Percentiles rank a stretch among this genome's conserved stretches.
Evolutionary conservation across 2,797 vertebrate genomes (phyloP).

Genomic region (Cygnus olor): DNA sequence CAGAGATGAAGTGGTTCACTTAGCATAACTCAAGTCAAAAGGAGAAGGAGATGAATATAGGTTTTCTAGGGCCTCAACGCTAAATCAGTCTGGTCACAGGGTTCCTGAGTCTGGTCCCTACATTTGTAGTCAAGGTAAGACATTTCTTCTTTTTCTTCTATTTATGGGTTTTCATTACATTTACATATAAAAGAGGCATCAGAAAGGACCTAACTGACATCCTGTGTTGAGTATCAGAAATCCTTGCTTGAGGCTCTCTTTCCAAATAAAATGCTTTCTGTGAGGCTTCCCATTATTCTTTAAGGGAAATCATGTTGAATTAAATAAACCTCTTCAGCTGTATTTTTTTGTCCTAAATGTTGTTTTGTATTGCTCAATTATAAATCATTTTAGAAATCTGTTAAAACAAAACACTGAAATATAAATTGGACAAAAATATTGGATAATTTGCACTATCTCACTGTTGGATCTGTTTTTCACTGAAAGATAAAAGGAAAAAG

Average conservation of each 20-base stretch:
- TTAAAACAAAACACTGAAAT: not conserved
- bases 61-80: not conserved
- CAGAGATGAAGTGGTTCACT: not conserved
- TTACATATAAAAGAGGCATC: not conserved
- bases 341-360: not conserved
- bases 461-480: conserved; percentile 13
- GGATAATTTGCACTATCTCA: conserved; percentile 12
- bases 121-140: not conserved
- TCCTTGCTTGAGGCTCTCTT: not conserved
- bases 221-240: not conserved
- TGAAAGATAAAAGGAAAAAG: conserved; percentile 34
- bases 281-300: not conserved
- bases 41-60: not conserved
- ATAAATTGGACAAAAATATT: not conserved
- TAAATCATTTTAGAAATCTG: not conserved
- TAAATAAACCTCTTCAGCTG: not conserved
- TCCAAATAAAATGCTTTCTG: conserved; percentile 14
- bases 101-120: not conserved
- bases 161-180: not conserved
- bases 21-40: not conserved
- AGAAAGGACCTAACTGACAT: conserved; percentile 6
- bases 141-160: not conserved
- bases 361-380: conserved; percentile 7
- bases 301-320: not conserved
- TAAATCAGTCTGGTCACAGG: not conserved